These are phyloP conservation scores for Premnoplex brunnescens DNA, from an alignment of 2,797 vertebrate genomes.

Conservation along the genomic window DNA sequence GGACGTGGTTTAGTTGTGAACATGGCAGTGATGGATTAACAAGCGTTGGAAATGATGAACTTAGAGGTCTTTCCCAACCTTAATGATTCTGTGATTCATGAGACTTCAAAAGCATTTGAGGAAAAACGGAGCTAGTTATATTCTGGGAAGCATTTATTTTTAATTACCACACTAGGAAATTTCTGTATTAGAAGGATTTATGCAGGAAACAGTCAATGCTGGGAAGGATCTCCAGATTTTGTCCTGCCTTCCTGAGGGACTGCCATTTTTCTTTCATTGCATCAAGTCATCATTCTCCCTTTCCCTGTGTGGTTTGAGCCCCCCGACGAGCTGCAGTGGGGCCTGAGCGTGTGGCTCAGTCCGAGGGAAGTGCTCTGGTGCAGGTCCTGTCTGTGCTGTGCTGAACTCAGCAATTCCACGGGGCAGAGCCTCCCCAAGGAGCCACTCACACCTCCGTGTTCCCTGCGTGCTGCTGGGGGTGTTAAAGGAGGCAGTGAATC, in stretches of 20 bases:
- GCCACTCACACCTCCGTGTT: rapidly evolving
- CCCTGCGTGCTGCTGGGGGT: rapidly evolving
- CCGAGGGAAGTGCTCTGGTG: rapidly evolving
- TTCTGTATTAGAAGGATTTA: not conserved
- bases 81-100: not conserved
- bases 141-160: not conserved
- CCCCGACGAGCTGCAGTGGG: not conserved
- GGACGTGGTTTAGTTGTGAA: not conserved
- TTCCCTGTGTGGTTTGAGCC: too few species aligned
- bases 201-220: not conserved
- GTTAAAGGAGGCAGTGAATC: not conserved
- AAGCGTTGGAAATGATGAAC: not conserved
- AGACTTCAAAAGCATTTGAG: not conserved
- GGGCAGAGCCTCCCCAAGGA: rapidly evolving
- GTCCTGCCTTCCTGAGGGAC: not conserved
- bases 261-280: not conserved
- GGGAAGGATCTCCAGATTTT: not conserved
- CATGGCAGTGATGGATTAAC: not conserved
- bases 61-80: not conserved
- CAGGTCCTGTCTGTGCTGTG: rapidly evolving
- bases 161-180: not conserved
- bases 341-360: rapidly evolving
- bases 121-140: not conserved
- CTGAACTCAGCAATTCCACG: rapidly evolving
- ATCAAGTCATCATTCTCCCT: not conserved